These are phyloP conservation scores for Phycodurus eques DNA, from an alignment of 2,113 vertebrate genomes.

Conservation along the genomic window DNA sequence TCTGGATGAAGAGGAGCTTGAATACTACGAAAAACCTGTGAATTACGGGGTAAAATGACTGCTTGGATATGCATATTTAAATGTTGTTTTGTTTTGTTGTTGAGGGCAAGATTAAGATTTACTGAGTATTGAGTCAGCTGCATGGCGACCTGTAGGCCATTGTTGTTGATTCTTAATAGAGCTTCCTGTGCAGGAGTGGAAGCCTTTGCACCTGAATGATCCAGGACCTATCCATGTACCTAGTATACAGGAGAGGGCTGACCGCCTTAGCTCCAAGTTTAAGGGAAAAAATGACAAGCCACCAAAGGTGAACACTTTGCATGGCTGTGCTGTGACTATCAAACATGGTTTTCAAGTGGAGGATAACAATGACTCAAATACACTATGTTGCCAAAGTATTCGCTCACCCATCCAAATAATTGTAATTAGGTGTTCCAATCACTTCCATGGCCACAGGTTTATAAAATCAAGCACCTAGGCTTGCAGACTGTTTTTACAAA, in stretches of 20 bases:
- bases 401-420: too few species aligned
- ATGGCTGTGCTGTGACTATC: slow-evolving; percentile 21
- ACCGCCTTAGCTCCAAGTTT: slow-evolving; percentile 58
- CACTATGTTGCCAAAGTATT: not conserved
- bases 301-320: slow-evolving; percentile 66
- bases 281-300: slow-evolving; percentile 57
- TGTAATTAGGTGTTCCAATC: too few species aligned
- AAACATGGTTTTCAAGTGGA: not conserved
- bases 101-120: not conserved
- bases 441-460: too few species aligned
- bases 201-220: slow-evolving; percentile 28
- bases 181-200: slow-evolving; percentile 57
- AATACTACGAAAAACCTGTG: slow-evolving; percentile 51
- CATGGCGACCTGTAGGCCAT: not conserved
- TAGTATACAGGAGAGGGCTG: slow-evolving; percentile 69
- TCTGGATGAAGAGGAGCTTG: slow-evolving; percentile 52
- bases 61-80: slow-evolving; percentile 31
- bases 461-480: too few species aligned
- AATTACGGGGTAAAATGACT: slow-evolving; percentile 52
- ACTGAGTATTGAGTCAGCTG: not conserved
- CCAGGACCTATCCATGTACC: slow-evolving; percentile 56
- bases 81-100: slow-evolving; percentile 8
- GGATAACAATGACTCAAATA: not conserved
- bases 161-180: slow-evolving; percentile 18
- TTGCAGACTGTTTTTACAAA: too few species aligned